phyloP scores from a whole-genome alignment of 2,888 invertebrate genomes.

The Yponomeuta plumbellus region DNA sequence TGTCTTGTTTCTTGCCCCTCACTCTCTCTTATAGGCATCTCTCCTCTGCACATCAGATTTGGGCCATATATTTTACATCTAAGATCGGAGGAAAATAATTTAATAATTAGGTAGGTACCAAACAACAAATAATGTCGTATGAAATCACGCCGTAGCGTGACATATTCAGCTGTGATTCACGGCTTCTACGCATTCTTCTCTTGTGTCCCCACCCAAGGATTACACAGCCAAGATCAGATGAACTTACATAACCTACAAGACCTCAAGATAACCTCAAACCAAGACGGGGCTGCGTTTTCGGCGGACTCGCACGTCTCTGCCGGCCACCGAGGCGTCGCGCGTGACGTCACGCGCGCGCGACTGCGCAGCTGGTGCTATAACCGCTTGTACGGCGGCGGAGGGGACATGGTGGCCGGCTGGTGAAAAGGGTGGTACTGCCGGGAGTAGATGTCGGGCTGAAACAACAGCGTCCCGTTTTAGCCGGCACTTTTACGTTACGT shows the following conservation, averaged over 20 bases:
- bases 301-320: conserved; percentile 40
- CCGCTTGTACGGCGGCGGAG: conserved; percentile 55
- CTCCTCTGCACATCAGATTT: no score
- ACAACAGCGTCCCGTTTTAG: not conserved
- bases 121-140: no score
- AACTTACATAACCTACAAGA: conserved; percentile 24
- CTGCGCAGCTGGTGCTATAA: conserved; percentile 62
- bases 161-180: no score
- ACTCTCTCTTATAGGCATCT: no score
- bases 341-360: conserved; percentile 25
- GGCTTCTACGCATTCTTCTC: no score
- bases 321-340: conserved; percentile 26
- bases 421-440: conserved; percentile 69
- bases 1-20: no score
- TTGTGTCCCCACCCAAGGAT: not conserved
- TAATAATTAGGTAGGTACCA: no score
- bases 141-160: no score
- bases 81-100: no score
- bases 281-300: conserved; percentile 63
- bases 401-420: conserved; percentile 59
- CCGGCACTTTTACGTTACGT: no score
- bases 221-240: not conserved
- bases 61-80: no score
- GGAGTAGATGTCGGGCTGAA: conserved; percentile 66
- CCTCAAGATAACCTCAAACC: conserved; percentile 41